Evolutionary conservation across 2,113 vertebrate genomes (phyloP).

Genomic region (Myiozetetes cayanensis): DNA sequence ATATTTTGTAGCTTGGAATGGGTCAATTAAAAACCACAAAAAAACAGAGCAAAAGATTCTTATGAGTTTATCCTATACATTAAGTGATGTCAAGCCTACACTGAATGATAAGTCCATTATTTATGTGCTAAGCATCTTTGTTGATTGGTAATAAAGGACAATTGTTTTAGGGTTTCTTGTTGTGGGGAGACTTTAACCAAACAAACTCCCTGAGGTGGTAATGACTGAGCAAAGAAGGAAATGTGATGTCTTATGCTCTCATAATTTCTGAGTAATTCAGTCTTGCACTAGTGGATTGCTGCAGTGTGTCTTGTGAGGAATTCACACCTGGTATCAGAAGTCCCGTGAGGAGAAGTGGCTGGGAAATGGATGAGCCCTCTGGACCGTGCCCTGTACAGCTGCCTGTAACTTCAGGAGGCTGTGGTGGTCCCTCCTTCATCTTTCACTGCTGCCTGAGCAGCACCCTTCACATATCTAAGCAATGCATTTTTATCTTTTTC

Average conservation of each 20-base stretch:
- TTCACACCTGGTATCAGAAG: background rate
- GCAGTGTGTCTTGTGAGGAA: background rate
- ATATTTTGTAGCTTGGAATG: background rate
- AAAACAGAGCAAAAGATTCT: background rate
- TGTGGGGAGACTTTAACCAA: background rate
- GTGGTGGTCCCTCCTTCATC: background rate
- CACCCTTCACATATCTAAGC: background rate
- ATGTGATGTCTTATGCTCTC: background rate
- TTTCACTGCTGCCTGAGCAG: background rate
- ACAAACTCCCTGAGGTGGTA: background rate
- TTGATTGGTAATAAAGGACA: background rate
- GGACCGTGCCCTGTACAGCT: background rate
- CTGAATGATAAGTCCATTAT: background rate
- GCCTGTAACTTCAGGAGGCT: background rate
- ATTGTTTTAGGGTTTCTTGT: background rate
- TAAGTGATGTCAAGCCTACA: background rate
- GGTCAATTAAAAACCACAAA: background rate
- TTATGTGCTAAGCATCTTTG: background rate
- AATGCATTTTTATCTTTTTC: background rate
- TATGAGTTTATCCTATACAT: background rate
- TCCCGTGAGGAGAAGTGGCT: accelerated
- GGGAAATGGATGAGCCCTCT: background rate
- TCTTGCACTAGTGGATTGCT: background rate
- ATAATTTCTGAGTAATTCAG: background rate
- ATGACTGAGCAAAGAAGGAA: background rate